Percentiles rank a stretch among this genome's conserved stretches.
These are phyloP conservation scores for Neogale vison DNA, from an alignment of 2,113 vertebrate genomes.

Conservation along the genomic window DNA sequence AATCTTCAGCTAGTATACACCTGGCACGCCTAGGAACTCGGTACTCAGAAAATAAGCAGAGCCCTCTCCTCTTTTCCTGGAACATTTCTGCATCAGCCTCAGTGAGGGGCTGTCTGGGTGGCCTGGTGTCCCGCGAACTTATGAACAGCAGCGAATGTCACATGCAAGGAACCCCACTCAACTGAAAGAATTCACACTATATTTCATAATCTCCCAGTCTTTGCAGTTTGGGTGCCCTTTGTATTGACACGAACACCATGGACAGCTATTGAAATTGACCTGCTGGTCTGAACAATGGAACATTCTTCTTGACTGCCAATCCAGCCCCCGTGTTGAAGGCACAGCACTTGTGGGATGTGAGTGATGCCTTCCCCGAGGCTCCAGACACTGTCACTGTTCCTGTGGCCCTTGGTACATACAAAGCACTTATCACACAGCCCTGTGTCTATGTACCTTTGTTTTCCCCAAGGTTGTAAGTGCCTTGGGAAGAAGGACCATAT, in stretches of 20 bases:
- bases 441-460: neutral
- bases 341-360: neutral
- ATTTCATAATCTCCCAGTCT: neutral
- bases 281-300: neutral
- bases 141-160: neutral
- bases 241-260: neutral
- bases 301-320: neutral
- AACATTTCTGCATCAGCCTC: neutral
- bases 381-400: neutral
- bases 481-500: neutral
- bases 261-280: neutral
- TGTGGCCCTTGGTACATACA: neutral
- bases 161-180: neutral
- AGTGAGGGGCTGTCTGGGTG: neutral
- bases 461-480: neutral
- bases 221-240: neutral
- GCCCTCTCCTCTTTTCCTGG: neutral
- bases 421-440: neutral
- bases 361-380: neutral
- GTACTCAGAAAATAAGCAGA: constrained; percentile 34
- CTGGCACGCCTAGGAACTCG: neutral
- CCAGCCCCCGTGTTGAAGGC: neutral
- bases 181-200: neutral
- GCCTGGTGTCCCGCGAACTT: neutral
- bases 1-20: constrained; percentile 21